Base-by-base conservation (phyloP, 2,888 invertebrate genomes). In the Brachyopa scutellaris region DNA sequence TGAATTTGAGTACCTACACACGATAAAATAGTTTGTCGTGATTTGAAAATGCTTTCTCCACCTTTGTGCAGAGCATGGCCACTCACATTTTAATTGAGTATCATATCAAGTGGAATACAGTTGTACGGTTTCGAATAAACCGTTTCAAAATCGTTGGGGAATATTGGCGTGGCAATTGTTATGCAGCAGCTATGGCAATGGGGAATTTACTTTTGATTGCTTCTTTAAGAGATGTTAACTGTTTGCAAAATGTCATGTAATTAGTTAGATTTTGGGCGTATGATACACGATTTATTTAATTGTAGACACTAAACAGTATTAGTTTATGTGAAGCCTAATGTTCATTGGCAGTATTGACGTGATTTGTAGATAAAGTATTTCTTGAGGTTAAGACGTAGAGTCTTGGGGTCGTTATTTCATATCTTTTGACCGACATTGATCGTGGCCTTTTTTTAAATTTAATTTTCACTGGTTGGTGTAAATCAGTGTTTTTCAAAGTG, bases 1-100 rank as follows among this genome's bases (percentile, higher is more conserved):
- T 73, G 55, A 74, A 79, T 67, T 69, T 21, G 45, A 66, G 57
- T 49, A 17, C n/a, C 11, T 7, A 13, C 40, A n/a, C 3, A 26
- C 33, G 19, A 21, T 38, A 51, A 51, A 29, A 45, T 59, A n/a
- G n/a, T n/a, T 47, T 15, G 49, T 51, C 64, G 59, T 76, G 8
- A 42, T 51, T 40, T 51, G 36, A 59, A 42, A 70, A 61, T 72
- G 72, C 64, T 79, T 79, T 79, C 78, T 53, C 78, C 17, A 21
- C 23, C 17, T 42, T 67, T 47, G 49, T 40, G n/a, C 51, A 9
- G 45, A 9, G 40, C 31, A 51, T 9, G 33, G 70, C 26, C 45
- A 61, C 49, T 53, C 51, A 53, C 59, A 62, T 62, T 62, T 62
- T 29, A 55, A 53, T 64, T 23, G 57, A 31, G 38, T 42, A 33